Conservation (phyloP, 2,888 invertebrate genomes). For the Muscina levida region DNA sequence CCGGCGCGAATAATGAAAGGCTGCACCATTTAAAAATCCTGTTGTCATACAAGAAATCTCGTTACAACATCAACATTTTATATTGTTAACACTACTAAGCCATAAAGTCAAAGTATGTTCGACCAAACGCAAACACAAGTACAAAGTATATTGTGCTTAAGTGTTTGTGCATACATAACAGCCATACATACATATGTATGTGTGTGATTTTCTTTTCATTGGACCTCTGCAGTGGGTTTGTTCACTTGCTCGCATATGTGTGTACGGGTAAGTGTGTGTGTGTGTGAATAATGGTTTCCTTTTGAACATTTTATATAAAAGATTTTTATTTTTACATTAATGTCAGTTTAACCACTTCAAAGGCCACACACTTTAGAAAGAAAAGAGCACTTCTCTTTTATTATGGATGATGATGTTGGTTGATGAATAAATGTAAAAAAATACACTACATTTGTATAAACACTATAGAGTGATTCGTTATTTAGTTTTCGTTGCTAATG, state of each 20-base stretch:
- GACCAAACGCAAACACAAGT: background rate
- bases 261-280: background rate
- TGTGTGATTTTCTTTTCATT: background rate
- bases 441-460: no score
- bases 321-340: conserved; percentile 34
- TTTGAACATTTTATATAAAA: conserved; percentile 6
- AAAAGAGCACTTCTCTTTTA: conserved; percentile 42
- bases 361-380: conserved; percentile 40
- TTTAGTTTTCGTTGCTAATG: no score
- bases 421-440: no score
- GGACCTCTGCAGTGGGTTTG: no score
- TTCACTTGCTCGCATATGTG: no score
- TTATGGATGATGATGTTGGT: background rate
- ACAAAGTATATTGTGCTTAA: background rate
- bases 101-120: background rate
- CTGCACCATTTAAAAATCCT: no score
- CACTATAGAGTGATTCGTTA: no score
- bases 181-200: no score
- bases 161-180: background rate
- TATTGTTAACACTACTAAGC: background rate
- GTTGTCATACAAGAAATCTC: no score
- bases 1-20: no score
- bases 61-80: background rate
- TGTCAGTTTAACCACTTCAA: conserved; percentile 48
- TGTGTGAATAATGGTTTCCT: background rate